These are phyloP conservation scores for Orchesellides sinensis DNA, from an alignment of 2,888 invertebrate genomes.

Conservation along the genomic window DNA sequence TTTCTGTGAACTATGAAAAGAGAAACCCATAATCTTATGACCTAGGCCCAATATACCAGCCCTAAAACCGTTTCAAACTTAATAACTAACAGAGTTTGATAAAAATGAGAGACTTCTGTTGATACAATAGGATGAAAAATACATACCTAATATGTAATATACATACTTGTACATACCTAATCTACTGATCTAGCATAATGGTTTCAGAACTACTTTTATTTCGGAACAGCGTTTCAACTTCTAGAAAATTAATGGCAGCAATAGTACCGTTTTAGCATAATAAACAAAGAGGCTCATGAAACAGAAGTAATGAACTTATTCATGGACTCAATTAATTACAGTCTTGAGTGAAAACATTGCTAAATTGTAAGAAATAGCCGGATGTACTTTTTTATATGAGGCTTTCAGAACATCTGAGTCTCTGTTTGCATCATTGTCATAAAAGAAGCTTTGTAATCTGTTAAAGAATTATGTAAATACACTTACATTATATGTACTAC, in stretches of 20 bases:
- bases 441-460: neutral
- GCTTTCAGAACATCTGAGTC: neutral
- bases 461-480: neutral
- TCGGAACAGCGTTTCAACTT: too few species aligned
- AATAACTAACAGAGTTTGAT: neutral
- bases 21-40: neutral
- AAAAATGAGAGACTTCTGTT: slow-evolving; percentile 5
- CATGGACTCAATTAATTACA: slow-evolving; percentile 17
- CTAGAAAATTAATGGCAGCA: too few species aligned
- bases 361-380: neutral
- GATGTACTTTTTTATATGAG: neutral
- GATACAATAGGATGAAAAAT: neutral
- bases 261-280: too few species aligned
- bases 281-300: too few species aligned
- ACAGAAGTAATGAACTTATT: slow-evolving; percentile 1
- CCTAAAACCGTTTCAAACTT: neutral
- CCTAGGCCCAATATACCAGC: neutral
- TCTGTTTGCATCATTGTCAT: too few species aligned
- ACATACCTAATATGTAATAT: too few species aligned
- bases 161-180: too few species aligned
- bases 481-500: slow-evolving; percentile 76
- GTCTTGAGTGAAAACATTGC: neutral
- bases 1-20: slow-evolving; percentile 39
- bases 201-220: too few species aligned
- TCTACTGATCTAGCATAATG: too few species aligned